These are phyloP conservation scores for Crocallis elinguaria DNA, from an alignment of 2,888 invertebrate genomes.

Conservation along the genomic window DNA sequence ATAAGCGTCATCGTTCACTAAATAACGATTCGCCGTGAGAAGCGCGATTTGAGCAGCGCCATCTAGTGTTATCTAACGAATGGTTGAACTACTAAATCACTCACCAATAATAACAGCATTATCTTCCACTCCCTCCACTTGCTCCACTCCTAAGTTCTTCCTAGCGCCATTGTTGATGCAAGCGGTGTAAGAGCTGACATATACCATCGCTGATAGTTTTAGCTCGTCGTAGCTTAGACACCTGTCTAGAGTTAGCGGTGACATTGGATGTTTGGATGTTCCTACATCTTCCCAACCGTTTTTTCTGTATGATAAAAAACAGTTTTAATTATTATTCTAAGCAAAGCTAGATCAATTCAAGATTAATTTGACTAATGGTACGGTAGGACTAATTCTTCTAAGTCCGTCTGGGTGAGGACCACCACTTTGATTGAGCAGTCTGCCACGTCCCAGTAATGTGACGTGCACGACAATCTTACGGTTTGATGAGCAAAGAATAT, in stretches of 20 bases:
- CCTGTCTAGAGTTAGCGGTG: slow-evolving; percentile 79
- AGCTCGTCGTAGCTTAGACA: slow-evolving; percentile 87
- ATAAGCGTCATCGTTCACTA: too few species aligned
- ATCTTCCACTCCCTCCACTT: slow-evolving; percentile 69
- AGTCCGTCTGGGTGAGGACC: too few species aligned
- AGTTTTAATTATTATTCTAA: neutral
- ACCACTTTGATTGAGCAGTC: too few species aligned
- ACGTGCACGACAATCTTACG: too few species aligned
- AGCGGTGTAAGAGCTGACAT: slow-evolving; percentile 83
- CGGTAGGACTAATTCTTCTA: too few species aligned
- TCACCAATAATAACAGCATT: slow-evolving; percentile 75
- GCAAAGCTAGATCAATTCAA: too few species aligned
- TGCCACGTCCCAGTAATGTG: too few species aligned
- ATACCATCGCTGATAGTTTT: slow-evolving; percentile 85
- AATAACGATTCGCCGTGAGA: too few species aligned
- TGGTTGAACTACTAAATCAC: too few species aligned
- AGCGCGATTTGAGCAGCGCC: neutral
- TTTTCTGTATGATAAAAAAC: slow-evolving; percentile 49
- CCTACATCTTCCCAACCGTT: slow-evolving; percentile 87
- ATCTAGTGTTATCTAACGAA: neutral
- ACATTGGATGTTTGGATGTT: slow-evolving; percentile 77
- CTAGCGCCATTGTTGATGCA: slow-evolving; percentile 86
- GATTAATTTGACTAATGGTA: too few species aligned
- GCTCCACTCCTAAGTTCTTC: slow-evolving; percentile 77
- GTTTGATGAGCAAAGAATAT: too few species aligned